These are phyloP conservation scores for Callopanchax toddi DNA, from an alignment of 2,113 vertebrate genomes.

Conservation along the genomic window DNA sequence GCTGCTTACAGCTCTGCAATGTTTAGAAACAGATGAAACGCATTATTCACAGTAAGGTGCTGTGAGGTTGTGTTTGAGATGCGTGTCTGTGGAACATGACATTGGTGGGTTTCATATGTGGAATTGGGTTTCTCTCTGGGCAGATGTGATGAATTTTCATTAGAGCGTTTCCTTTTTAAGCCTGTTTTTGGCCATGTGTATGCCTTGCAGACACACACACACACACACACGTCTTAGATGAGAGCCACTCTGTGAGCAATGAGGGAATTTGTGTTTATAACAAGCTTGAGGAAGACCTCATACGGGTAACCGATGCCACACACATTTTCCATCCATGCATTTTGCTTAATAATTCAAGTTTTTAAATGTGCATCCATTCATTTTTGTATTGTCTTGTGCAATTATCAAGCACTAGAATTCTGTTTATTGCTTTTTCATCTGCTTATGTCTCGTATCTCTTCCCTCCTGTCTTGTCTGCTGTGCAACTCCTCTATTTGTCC, in stretches of 20 bases:
- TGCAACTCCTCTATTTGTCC: slow-evolving; percentile 42
- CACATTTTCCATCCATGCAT: not conserved
- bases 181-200: slow-evolving; percentile 37
- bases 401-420: slow-evolving; percentile 36
- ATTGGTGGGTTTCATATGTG: not conserved
- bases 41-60: slow-evolving; percentile 8
- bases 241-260: slow-evolving; percentile 54
- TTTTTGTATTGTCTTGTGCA: slow-evolving; percentile 7
- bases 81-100: not conserved
- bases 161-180: slow-evolving; percentile 57
- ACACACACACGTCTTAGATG: slow-evolving; percentile 33
- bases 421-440: slow-evolving; percentile 45
- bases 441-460: slow-evolving; percentile 17
- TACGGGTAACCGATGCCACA: slow-evolving; percentile 28
- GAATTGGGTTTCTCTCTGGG: slow-evolving; percentile 27
- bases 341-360: not conserved
- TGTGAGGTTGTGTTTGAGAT: not conserved
- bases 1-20: slow-evolving; percentile 18
- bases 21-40: slow-evolving; percentile 16
- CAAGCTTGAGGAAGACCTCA: slow-evolving; percentile 51
- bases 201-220: slow-evolving; percentile 43
- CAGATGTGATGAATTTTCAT: slow-evolving; percentile 65
- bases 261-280: slow-evolving; percentile 61
- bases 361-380: slow-evolving; percentile 17
- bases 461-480: slow-evolving; percentile 33